A percentile compares a stretch with the other conserved stretches of the same genome.
Conservation (phyloP, 2,113 vertebrate genomes). For the Dipodomys stephensi region DNA sequence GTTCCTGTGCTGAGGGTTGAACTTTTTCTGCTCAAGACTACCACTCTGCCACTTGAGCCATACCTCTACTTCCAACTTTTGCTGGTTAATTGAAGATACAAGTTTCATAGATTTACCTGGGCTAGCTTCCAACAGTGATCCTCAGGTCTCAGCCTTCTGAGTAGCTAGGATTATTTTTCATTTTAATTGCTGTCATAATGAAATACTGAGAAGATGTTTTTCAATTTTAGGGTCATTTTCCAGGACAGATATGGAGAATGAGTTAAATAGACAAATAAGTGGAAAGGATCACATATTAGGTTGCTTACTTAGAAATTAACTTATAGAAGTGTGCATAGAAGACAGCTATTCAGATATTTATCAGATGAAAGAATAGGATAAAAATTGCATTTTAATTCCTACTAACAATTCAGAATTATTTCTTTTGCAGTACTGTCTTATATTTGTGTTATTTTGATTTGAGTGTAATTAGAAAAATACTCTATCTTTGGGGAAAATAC, state of each 20-base stretch:
- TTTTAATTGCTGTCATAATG: conserved; percentile 45
- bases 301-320: conserved; percentile 5
- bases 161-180: too few relatives aligned
- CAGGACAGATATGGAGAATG: conserved; percentile 28
- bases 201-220: conserved; percentile 30
- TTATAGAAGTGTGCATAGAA: neutral
- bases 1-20: too few relatives aligned
- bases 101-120: too few relatives aligned
- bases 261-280: neutral
- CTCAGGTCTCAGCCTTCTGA: too few relatives aligned
- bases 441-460: conserved; percentile 32
- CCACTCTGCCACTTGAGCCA: too few relatives aligned
- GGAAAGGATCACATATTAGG: conserved; percentile 10
- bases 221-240: conserved; percentile 43
- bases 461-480: conserved; percentile 46
- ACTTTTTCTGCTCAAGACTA: too few relatives aligned
- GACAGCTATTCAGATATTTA: neutral
- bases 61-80: too few relatives aligned
- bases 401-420: neutral
- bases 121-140: too few relatives aligned
- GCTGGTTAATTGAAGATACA: too few relatives aligned
- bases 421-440: neutral
- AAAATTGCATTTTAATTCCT: conserved; percentile 32
- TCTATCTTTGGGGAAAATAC: neutral
- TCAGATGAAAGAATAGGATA: neutral